Evolutionary conservation across 1,140 invertebrate species (phyloP).

Genomic region (Camponotus pennsylvanicus): DNA sequence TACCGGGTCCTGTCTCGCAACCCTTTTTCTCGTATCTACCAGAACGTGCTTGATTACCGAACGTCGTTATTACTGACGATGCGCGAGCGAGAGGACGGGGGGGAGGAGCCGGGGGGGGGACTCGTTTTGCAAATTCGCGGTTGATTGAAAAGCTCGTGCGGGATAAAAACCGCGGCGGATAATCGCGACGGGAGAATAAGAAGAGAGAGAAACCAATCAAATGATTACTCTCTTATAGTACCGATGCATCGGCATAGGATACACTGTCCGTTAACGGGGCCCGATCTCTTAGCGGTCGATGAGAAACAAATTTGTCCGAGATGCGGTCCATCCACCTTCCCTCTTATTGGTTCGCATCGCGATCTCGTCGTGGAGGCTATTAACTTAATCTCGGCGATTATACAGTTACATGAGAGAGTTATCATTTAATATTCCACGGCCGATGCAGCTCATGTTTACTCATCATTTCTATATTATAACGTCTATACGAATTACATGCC

Average conservation of each 20-base stretch:
- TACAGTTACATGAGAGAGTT: constrained; percentile 46
- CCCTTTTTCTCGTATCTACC: constrained; percentile 65
- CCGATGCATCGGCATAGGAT: neutral
- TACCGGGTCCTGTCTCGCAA: neutral
- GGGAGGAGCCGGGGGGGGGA: constrained; percentile 30
- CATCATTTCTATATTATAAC: constrained; percentile 21
- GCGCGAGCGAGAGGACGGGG: constrained; percentile 1
- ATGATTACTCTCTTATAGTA: constrained; percentile 59
- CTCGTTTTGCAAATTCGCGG: constrained; percentile 81
- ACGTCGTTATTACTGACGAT: constrained; percentile 79
- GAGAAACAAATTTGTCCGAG: constrained; percentile 53
- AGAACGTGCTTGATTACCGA: constrained; percentile 80
- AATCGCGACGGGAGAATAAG: constrained; percentile 7
- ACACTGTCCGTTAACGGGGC: constrained; percentile 10
- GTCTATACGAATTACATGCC: constrained; percentile 25
- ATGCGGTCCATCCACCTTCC: neutral
- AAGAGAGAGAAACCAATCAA: neutral
- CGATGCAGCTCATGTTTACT: constrained; percentile 17
- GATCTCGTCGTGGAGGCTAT: neutral
- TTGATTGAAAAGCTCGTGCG: constrained; percentile 79
- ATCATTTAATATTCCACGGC: constrained; percentile 64
- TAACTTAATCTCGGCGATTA: constrained; percentile 68
- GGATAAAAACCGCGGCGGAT: constrained; percentile 32
- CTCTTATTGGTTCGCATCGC: neutral
- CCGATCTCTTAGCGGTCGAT: constrained; percentile 36